Evolutionary conservation across 1,140 invertebrate genomes (phyloP).

Genomic region (Zaprionus davidi): DNA sequence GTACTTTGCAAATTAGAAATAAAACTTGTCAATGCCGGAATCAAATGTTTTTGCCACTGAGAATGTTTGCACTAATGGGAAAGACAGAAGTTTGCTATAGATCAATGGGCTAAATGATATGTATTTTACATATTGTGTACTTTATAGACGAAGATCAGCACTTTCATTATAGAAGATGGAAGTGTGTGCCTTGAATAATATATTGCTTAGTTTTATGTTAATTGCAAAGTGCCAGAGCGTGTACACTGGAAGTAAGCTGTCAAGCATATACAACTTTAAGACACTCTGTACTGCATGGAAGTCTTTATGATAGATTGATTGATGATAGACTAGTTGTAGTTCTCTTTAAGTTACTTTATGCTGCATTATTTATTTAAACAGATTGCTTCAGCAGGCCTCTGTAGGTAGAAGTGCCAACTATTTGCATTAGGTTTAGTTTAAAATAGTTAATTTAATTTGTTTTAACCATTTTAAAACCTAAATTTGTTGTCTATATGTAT

Average conservation of each 20-base stretch:
- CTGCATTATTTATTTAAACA: too few relatives aligned
- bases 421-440: too few relatives aligned
- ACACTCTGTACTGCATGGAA: not conserved
- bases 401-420: too few relatives aligned
- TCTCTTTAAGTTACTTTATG: too few relatives aligned
- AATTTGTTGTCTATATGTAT: too few relatives aligned
- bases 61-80: too few relatives aligned
- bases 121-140: not conserved
- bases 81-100: not conserved
- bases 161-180: not conserved
- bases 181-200: not conserved
- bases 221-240: not conserved
- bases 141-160: not conserved
- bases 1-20: conserved; percentile 7
- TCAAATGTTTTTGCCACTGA: not conserved
- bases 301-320: too few relatives aligned
- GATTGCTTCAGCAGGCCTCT: too few relatives aligned
- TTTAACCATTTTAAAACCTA: too few relatives aligned
- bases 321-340: too few relatives aligned
- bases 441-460: too few relatives aligned
- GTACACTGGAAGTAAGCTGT: not conserved
- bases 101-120: not conserved
- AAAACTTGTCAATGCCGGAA: not conserved
- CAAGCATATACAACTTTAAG: not conserved
- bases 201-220: not conserved